Evolutionary conservation across 2,113 vertebrate species (phyloP).

Genomic region (Syrrhaptes paradoxus): DNA sequence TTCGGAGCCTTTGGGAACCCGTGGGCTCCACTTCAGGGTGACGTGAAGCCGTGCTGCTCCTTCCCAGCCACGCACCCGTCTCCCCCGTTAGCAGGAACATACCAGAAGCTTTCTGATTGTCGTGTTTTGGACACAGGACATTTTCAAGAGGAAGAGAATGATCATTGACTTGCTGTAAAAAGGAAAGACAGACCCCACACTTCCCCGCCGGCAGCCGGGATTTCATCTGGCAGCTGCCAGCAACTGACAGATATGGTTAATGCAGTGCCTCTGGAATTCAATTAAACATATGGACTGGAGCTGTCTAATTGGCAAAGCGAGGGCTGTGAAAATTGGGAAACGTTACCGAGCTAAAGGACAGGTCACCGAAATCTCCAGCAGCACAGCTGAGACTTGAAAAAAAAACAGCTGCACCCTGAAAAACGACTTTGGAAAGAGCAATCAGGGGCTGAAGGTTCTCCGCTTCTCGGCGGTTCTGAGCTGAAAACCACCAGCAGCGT

Average conservation of each 20-base stretch:
- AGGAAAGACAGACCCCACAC: not conserved
- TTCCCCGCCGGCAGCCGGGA: not conserved
- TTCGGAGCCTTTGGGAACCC: too few species aligned
- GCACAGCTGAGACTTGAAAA: not conserved
- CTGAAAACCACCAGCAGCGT: not conserved
- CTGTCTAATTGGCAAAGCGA: not conserved
- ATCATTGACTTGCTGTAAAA: not conserved
- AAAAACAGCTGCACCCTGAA: fast-evolving
- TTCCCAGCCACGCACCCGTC: too few species aligned
- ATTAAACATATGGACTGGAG: constrained; percentile 8
- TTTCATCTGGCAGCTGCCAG: constrained; percentile 17
- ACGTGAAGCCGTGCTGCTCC: too few species aligned
- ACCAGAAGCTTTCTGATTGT: too few species aligned
- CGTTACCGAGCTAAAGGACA: not conserved
- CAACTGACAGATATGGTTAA: not conserved
- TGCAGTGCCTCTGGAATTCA: not conserved
- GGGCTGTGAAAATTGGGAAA: not conserved
- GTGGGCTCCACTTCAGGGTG: too few species aligned
- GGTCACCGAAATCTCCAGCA: not conserved
- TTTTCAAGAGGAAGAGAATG: not conserved
- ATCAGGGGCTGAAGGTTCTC: not conserved
- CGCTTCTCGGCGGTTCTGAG: not conserved
- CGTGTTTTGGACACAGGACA: too few species aligned
- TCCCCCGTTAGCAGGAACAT: too few species aligned
- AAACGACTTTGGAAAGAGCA: not conserved